phyloP scores from a whole-genome alignment of 2,113 vertebrate genomes.

The Gallinago media region DNA sequence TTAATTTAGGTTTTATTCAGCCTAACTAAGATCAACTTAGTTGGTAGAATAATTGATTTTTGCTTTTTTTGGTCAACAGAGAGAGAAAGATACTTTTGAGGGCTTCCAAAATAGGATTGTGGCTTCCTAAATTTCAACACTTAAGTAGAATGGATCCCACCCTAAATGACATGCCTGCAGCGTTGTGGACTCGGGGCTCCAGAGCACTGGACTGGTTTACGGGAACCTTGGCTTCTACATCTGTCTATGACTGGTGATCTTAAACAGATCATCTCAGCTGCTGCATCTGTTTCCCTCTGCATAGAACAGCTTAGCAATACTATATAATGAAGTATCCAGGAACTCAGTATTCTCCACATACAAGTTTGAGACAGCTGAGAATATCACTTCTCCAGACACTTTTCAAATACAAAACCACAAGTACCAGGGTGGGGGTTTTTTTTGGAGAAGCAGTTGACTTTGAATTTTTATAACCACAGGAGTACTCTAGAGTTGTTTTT shows the following conservation, averaged over 20 bases:
- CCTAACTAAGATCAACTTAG: neutral
- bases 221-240: neutral
- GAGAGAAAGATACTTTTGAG: neutral
- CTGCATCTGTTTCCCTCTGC: neutral
- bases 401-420: neutral
- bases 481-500: neutral
- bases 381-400: neutral
- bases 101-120: fast-evolving
- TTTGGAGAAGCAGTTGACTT: neutral
- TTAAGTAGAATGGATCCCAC: neutral
- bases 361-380: neutral
- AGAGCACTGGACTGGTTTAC: neutral
- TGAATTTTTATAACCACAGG: neutral
- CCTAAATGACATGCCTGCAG: neutral
- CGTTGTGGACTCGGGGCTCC: neutral
- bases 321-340: neutral
- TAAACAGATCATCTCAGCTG: neutral
- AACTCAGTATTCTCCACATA: neutral
- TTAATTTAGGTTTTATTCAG: neutral
- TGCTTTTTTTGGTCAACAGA: neutral
- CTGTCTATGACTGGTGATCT: neutral
- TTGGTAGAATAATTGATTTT: neutral
- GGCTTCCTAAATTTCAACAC: neutral
- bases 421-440: fast-evolving
- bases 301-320: neutral